Evolutionary conservation across 23 tunicate genomes (phyloP).

Genomic region (Halocynthia roretzi): DNA sequence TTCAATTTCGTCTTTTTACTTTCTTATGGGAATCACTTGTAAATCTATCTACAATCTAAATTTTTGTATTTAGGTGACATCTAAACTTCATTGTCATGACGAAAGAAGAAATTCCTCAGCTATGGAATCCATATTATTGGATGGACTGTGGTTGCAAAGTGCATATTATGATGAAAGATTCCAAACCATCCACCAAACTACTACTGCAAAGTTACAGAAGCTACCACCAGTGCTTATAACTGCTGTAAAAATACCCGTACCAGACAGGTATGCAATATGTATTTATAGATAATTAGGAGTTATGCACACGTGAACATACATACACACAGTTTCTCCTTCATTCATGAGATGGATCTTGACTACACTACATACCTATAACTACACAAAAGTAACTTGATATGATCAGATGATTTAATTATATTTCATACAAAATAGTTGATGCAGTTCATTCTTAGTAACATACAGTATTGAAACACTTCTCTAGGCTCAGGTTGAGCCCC

Average conservation of each 20-base stretch:
- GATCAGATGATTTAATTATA: no score
- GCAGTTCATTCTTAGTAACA: neutral
- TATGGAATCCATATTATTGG: neutral
- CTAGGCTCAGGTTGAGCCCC: no score
- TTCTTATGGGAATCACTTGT: no score
- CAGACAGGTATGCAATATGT: neutral
- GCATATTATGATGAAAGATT: neutral
- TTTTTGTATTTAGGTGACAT: neutral
- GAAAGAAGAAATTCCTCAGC: neutral
- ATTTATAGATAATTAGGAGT: no score
- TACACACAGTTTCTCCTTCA: neutral
- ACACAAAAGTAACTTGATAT: no score
- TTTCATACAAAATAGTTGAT: neutral
- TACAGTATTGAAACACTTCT: no score
- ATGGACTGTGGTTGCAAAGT: constrained; percentile 3
- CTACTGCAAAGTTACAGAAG: neutral
- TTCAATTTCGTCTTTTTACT: no score
- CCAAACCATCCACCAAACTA: neutral
- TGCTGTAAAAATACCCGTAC: neutral
- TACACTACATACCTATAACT: no score
- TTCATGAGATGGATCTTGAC: no score
- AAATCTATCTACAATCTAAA: neutral
- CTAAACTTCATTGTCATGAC: neutral
- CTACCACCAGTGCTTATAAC: neutral
- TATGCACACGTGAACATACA: neutral